Percentiles rank a stretch among this genome's conserved stretches.
Evolutionary conservation across 2,113 vertebrate species (phyloP).

Genomic region (Ovis aries): DNA sequence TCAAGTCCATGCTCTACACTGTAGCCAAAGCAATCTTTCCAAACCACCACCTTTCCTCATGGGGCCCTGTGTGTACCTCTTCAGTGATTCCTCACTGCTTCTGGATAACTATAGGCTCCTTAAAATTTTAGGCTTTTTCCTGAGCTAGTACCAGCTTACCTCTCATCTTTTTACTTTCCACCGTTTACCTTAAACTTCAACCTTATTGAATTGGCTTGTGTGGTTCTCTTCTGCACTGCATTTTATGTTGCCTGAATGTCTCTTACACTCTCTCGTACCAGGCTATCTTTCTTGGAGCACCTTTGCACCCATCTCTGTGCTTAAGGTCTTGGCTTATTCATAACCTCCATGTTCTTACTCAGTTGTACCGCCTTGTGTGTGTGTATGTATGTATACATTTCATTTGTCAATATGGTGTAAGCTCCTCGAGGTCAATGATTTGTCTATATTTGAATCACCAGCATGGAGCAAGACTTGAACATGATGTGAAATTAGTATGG

Average conservation of each 20-base stretch:
- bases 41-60: background rate
- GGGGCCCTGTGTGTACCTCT: background rate
- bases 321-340: background rate
- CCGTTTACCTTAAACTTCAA: background rate
- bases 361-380: background rate
- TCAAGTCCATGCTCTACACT: background rate
- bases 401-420: background rate
- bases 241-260: background rate
- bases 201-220: background rate
- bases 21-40: background rate
- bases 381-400: background rate
- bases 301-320: background rate
- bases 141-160: background rate
- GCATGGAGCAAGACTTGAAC: background rate
- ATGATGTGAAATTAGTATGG: background rate
- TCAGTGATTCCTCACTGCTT: background rate
- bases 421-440: background rate
- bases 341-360: background rate
- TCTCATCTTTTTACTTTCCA: background rate
- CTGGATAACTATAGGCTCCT: background rate
- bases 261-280: background rate
- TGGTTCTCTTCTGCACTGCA: background rate
- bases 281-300: background rate
- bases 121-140: background rate
- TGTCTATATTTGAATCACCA: background rate